Evolutionary conservation across 2,797 vertebrate genomes (phyloP).

Genomic region (Coregonus sp.): DNA sequence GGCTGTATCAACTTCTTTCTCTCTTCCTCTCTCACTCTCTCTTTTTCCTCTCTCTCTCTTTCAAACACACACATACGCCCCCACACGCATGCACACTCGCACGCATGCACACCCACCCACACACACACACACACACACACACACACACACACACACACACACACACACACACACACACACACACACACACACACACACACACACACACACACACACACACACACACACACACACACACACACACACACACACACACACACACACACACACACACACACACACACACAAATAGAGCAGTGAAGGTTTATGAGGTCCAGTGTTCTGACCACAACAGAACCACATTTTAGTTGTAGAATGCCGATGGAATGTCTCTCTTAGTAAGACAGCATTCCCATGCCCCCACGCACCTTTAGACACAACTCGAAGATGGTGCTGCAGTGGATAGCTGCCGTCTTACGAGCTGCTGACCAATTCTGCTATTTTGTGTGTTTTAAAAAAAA

Average conservation of each 20-base stretch:
- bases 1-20: not conserved
- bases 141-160: constrained; percentile 10
- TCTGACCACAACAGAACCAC: constrained; percentile 7
- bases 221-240: constrained; percentile 13
- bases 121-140: constrained; percentile 13
- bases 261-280: not conserved
- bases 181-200: constrained; percentile 17
- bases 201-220: constrained; percentile 2
- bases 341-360: not conserved
- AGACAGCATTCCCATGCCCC: constrained; percentile 18
- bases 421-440: constrained; percentile 55
- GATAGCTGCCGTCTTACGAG: too few species aligned
- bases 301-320: not conserved
- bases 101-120: not conserved
- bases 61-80: constrained; percentile 6
- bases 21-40: not conserved
- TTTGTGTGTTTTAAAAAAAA: too few species aligned
- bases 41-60: too few species aligned
- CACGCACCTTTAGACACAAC: constrained; percentile 96
- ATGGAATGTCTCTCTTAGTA: not conserved
- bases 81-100: constrained; percentile 16
- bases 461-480: too few species aligned
- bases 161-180: not conserved
- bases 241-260: constrained; percentile 9
- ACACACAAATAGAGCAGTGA: not conserved